phyloP scores from a whole-genome alignment of 2,888 invertebrate genomes.

The Platypus cylindrus region DNA sequence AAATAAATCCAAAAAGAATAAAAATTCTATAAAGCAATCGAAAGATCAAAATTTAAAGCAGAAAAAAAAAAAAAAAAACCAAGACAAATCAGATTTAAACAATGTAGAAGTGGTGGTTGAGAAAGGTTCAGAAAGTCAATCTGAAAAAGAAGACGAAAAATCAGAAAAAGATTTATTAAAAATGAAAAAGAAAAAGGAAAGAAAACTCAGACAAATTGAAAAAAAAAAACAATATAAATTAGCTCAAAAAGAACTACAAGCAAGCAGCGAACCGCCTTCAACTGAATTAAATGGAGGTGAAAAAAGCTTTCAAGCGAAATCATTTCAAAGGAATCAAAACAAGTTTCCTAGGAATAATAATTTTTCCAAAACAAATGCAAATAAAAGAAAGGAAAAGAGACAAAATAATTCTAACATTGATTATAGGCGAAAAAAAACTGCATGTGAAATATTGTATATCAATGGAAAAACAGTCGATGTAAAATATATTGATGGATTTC shows the following conservation, averaged over 20 bases:
- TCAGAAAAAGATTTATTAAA: constrained; percentile 18
- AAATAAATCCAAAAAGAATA: too few species aligned
- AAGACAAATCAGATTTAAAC: constrained; percentile 5
- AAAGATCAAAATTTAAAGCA: constrained; percentile 1
- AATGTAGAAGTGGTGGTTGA: constrained; percentile 6
- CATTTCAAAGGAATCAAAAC: neutral
- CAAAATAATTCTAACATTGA: too few species aligned
- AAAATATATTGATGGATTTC: constrained; percentile 55
- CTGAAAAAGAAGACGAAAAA: neutral
- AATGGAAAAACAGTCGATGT: constrained; percentile 52
- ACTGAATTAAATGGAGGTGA: constrained; percentile 11
- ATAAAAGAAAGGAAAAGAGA: constrained; percentile 17
- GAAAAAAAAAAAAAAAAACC: constrained; percentile 7
- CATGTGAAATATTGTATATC: constrained; percentile 40
- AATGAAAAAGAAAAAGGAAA: constrained; percentile 24
- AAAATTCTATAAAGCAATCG: too few species aligned
- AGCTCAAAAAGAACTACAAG: constrained; percentile 11
- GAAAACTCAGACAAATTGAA: constrained; percentile 20
- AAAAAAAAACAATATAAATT: constrained; percentile 19
- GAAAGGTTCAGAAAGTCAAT: constrained; percentile 3
- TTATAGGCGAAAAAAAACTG: constrained; percentile 26
- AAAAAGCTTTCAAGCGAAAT: neutral
- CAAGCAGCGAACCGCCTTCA: neutral
- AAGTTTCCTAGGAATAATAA: constrained; percentile 6
- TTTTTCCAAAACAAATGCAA: constrained; percentile 5